Evolutionary conservation across 2,888 invertebrate genomes (phyloP).

Genomic region (Aplocera efformata): DNA sequence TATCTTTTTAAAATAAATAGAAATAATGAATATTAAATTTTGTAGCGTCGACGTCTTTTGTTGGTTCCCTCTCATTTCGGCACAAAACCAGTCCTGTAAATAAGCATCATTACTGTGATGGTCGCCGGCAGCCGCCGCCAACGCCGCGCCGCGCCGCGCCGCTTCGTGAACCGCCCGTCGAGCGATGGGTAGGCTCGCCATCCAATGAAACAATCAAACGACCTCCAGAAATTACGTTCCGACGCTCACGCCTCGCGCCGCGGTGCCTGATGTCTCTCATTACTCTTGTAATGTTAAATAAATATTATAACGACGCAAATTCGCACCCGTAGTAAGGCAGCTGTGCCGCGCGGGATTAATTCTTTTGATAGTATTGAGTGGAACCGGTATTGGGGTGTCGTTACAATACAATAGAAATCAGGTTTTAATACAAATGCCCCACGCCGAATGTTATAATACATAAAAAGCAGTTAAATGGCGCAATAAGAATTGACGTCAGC

Average conservation of each 20-base stretch:
- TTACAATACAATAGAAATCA: constrained; percentile 14
- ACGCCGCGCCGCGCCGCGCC: constrained; percentile 6
- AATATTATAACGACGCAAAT: constrained; percentile 18
- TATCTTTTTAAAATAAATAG: constrained; percentile 16
- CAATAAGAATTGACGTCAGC: constrained; percentile 29
- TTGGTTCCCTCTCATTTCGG: constrained; percentile 29
- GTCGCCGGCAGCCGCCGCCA: constrained; percentile 4
- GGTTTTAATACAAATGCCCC: constrained; percentile 12
- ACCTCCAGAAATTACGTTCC: constrained; percentile 15
- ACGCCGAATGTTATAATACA: constrained; percentile 14
- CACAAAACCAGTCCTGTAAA: constrained; percentile 26
- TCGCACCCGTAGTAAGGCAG: constrained; percentile 18
- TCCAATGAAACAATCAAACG: constrained; percentile 9
- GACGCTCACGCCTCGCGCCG: not conserved
- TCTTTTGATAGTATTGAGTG: constrained; percentile 17
- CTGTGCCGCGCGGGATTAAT: constrained; percentile 20
- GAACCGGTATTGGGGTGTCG: constrained; percentile 12
- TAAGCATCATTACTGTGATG: constrained; percentile 21
- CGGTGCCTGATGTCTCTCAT: constrained; percentile 10
- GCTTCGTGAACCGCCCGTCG: not conserved
- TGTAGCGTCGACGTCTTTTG: constrained; percentile 23
- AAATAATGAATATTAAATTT: constrained; percentile 18
- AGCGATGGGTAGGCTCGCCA: not conserved
- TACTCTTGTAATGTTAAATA: constrained; percentile 16
- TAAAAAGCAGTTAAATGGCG: constrained; percentile 22